Percentiles rank a stretch among this genome's conserved stretches.
phyloP scores from a whole-genome alignment of 1,140 invertebrate genomes.

The Panagrolaimus sp. region DNA sequence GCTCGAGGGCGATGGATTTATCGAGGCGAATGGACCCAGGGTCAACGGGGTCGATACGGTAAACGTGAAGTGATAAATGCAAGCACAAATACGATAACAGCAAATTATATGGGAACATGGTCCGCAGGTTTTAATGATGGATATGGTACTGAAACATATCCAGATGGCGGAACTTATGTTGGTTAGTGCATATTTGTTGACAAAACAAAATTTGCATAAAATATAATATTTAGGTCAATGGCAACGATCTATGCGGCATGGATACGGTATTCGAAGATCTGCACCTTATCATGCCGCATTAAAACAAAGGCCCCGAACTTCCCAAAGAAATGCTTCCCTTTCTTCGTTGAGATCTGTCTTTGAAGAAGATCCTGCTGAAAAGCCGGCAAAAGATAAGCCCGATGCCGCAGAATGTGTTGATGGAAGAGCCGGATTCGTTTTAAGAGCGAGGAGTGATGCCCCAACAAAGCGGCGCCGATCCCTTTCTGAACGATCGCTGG shows the following conservation, averaged over 20 bases:
- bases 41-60: constrained; percentile 96
- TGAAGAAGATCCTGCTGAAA: constrained; percentile 39
- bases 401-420: neutral
- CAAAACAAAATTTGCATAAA: no score
- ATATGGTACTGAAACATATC: constrained; percentile 97
- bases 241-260: constrained; percentile 91
- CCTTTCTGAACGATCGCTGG: constrained; percentile 77
- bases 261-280: constrained; percentile 90
- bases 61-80: constrained; percentile 76
- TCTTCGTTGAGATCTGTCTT: constrained; percentile 18
- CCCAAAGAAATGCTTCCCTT: constrained; percentile 21
- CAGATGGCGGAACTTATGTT: constrained; percentile 77
- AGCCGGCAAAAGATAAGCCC: constrained; percentile 37
- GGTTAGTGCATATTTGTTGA: no score
- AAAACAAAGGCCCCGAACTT: constrained; percentile 58
- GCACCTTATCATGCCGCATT: constrained; percentile 83
- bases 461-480: constrained; percentile 70
- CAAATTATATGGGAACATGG: constrained; percentile 99
- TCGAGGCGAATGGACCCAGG: constrained; percentile 95
- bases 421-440: constrained; percentile 70
- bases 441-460: constrained; percentile 78
- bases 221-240: constrained; percentile 73
- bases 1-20: constrained; percentile 92
- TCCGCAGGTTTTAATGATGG: constrained; percentile 96
- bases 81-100: constrained; percentile 72